Evolutionary conservation across 2,797 vertebrate species (phyloP).

Genomic region (Tangara arthus): DNA sequence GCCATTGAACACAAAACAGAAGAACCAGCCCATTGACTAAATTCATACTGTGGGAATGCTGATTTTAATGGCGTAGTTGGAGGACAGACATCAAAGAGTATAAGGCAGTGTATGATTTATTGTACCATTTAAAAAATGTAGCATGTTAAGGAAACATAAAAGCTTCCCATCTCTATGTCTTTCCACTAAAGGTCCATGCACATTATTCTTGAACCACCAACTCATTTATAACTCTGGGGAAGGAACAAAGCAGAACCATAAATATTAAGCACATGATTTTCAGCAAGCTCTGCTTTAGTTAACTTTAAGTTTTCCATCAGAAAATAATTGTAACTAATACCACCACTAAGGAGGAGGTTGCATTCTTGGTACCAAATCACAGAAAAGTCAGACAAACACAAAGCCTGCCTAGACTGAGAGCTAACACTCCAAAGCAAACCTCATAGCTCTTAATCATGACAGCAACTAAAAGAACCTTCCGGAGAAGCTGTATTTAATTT

Average conservation of each 20-base stretch:
- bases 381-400: neutral
- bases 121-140: constrained; percentile 18
- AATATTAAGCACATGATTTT: constrained; percentile 45
- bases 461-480: neutral
- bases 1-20: constrained; percentile 25
- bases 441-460: neutral
- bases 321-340: neutral
- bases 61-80: constrained; percentile 16
- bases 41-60: constrained; percentile 9
- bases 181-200: constrained; percentile 27
- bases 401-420: neutral
- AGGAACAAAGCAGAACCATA: constrained; percentile 46
- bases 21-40: constrained; percentile 42
- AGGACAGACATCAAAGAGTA: constrained; percentile 43
- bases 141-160: constrained; percentile 44
- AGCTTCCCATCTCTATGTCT: constrained; percentile 24
- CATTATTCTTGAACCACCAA: constrained; percentile 13
- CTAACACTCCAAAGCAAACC: neutral
- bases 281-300: constrained; percentile 20
- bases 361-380: neutral
- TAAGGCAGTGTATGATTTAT: constrained; percentile 61
- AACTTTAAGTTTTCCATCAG: constrained; percentile 6
- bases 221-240: neutral
- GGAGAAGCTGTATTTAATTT: neutral
- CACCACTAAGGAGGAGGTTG: neutral